Conservation (phyloP, 2,113 vertebrate species). For the Lynx canadensis region DNA sequence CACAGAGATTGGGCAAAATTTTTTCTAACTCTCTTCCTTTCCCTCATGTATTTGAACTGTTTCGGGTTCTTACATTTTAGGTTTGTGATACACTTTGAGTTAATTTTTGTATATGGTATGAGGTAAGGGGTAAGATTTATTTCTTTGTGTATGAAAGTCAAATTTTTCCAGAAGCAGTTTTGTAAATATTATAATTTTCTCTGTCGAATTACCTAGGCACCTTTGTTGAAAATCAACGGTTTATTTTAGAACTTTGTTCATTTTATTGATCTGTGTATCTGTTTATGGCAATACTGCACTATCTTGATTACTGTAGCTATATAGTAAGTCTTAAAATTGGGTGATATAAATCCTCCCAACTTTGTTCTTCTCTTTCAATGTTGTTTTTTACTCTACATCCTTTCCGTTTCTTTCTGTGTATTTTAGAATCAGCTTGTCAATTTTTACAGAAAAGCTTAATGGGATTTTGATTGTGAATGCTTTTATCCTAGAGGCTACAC, state of each 20-base stretch:
- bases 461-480: not conserved
- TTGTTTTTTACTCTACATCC: not conserved
- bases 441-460: not conserved
- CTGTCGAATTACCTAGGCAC: not conserved
- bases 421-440: not conserved
- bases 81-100: not conserved
- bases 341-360: not conserved
- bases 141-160: conserved; percentile 5
- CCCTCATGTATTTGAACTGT: not conserved
- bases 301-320: not conserved
- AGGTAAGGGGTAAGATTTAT: not conserved
- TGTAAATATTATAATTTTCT: not conserved
- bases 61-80: not conserved
- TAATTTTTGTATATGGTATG: not conserved
- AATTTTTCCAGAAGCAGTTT: not conserved
- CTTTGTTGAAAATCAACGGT: not conserved
- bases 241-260: not conserved
- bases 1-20: not conserved
- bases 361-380: not conserved
- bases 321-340: not conserved
- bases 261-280: not conserved
- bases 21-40: not conserved
- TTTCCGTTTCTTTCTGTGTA: not conserved
- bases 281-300: not conserved
- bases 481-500: not conserved